Evolutionary conservation across 2,113 vertebrate genomes (phyloP).

Genomic region (Fregetta grallaria): DNA sequence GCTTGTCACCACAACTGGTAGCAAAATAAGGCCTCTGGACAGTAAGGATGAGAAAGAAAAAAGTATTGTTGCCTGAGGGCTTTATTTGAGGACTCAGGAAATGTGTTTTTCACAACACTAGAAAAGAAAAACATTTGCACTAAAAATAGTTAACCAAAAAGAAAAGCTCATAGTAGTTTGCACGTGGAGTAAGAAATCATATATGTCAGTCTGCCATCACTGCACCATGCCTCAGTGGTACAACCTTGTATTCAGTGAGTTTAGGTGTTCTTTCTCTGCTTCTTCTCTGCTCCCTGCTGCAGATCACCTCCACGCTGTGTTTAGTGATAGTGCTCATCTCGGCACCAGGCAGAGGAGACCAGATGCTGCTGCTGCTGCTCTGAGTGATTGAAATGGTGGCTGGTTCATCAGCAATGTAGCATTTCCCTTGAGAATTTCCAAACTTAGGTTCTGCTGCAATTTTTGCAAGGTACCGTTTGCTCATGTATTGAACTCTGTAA

Average conservation of each 20-base stretch:
- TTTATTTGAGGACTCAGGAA: background rate
- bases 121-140: background rate
- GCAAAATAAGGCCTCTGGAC: background rate
- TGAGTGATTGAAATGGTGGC: background rate
- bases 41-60: background rate
- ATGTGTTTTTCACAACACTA: background rate
- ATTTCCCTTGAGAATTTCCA: background rate
- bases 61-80: background rate
- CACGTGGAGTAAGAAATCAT: background rate
- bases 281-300: background rate
- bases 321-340: background rate
- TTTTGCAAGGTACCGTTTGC: background rate
- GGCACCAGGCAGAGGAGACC: background rate
- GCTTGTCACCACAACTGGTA: background rate
- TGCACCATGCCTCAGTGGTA: background rate
- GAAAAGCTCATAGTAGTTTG: background rate
- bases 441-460: background rate
- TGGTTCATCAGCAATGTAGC: background rate
- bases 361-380: background rate
- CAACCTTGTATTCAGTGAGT: background rate
- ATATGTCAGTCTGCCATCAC: rapidly evolving
- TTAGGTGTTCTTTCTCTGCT: background rate
- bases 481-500: background rate
- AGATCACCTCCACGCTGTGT: background rate
- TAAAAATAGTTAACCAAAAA: background rate